Evolutionary conservation across 2,113 vertebrate species (phyloP), one percentile per base, ranked within the genome.

Genomic region (Baryphthengus martii): DNA sequence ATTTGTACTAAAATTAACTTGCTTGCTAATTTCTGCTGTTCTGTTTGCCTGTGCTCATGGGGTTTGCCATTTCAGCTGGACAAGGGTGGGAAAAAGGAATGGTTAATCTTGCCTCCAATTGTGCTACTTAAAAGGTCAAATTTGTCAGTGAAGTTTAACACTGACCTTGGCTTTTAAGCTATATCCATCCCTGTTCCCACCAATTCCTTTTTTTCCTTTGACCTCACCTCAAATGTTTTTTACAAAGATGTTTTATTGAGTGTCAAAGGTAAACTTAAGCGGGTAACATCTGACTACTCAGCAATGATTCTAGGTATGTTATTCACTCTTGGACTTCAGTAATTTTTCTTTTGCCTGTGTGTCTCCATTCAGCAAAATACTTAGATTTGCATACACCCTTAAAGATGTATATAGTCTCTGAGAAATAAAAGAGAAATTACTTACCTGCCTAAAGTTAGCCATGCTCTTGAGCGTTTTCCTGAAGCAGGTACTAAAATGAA

Each of bases 91-190:
- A 56, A 96, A 92, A 90, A 83, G 14, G 70, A 84, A 90, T 74
- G 21, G 75, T 76, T 91, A 88, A 90, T 90, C 80, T 85, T 87
- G 21, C 26, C 21, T 90, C 47, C 82, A 94, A 78, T 33, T 92
- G 68, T 3, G 2, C 45, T 74, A 86, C 52, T 94, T 95, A 81
- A 85, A 94, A 92, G 92, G 82, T 95, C 78, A 86, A 77, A 90
- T 95, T 94, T 88, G 78, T 86, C 92, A 86, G 50, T 56, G 67
- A 80, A 85, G 75, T 93, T 95, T 94, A 85, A 87, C 71, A 50
- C 33, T 50, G 70, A 80, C 56, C 55, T 74, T 83, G 85, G 59
- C 40, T 93, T 95, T 94, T 80, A 93, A 92, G 87, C 33, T 76
- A 23, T 40, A 93, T 47, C 47, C 47, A 71, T 63, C 61, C 35